Evolutionary conservation across 1,140 invertebrate genomes (phyloP).

Genomic region (Goniozus legneri): DNA sequence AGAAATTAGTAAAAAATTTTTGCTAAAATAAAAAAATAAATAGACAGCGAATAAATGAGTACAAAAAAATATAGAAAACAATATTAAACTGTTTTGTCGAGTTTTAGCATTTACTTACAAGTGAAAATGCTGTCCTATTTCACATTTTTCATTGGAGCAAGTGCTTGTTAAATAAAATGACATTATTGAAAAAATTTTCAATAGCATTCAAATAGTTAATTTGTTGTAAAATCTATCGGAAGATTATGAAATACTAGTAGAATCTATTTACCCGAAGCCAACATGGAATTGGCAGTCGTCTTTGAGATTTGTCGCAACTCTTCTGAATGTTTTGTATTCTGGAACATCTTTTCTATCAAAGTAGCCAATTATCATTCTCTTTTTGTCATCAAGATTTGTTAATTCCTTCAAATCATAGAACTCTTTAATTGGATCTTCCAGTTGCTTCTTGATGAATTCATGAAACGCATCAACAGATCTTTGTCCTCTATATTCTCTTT

Average conservation of each 20-base stretch:
- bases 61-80: background rate
- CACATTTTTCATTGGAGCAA: constrained; percentile 49
- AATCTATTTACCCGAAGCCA: constrained; percentile 90
- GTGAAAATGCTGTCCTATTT: constrained; percentile 46
- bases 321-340: constrained; percentile 76
- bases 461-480: constrained; percentile 81
- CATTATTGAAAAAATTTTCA: constrained; percentile 10
- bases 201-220: constrained; percentile 1
- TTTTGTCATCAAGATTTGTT: constrained; percentile 78
- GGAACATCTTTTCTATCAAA: constrained; percentile 80
- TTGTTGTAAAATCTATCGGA: constrained; percentile 1
- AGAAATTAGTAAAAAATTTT: background rate
- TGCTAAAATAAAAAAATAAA: constrained; percentile 9
- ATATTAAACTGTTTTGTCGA: background rate
- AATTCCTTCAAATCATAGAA: constrained; percentile 74
- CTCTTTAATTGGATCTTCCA: constrained; percentile 85
- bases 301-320: constrained; percentile 83
- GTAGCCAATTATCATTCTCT: constrained; percentile 90
- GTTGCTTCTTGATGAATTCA: constrained; percentile 83
- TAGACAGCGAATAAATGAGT: constrained; percentile 1
- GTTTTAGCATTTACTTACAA: constrained; percentile 44
- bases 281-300: constrained; percentile 95
- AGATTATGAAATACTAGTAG: constrained; percentile 1
- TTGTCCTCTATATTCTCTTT: constrained; percentile 90
- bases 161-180: constrained; percentile 47